Evolutionary conservation across 2,113 vertebrate genomes (phyloP).

Genomic region (Strix aluco): DNA sequence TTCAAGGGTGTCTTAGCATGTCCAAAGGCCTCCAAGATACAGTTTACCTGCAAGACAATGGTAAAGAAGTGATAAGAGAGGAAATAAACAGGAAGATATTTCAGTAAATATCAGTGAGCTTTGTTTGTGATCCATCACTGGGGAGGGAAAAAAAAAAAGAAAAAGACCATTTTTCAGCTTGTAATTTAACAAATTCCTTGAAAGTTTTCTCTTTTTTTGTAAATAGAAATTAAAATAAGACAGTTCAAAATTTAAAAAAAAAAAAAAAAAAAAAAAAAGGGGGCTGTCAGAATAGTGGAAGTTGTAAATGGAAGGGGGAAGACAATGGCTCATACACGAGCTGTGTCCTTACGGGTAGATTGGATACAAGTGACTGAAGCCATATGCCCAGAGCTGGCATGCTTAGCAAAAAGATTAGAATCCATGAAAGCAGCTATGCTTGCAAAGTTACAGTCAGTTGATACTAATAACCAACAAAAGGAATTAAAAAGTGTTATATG

Average conservation of each 20-base stretch:
- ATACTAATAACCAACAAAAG: not conserved
- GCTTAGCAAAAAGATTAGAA: not conserved
- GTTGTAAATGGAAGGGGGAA: not conserved
- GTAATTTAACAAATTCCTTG: not conserved
- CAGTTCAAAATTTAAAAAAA: not conserved
- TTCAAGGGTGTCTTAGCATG: constrained; percentile 90
- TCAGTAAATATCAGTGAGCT: not conserved
- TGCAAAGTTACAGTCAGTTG: not conserved
- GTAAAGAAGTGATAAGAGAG: not conserved
- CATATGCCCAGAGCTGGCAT: not conserved
- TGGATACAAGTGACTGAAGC: not conserved
- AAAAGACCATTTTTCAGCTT: not conserved
- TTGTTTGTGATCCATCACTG: not conserved
- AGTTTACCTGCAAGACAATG: constrained; percentile 78
- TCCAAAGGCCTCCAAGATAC: constrained; percentile 90
- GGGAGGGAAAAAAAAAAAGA: no score
- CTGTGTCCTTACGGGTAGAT: not conserved
- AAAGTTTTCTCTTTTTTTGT: not conserved
- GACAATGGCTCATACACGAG: not conserved
- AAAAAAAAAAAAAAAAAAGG: not conserved
- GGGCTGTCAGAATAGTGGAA: not conserved
- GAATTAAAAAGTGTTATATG: not conserved
- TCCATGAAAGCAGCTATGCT: not conserved
- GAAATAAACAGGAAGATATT: not conserved
- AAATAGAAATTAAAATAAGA: not conserved